Evolutionary conservation across 2,113 vertebrate genomes (phyloP).

Genomic region (Marmota monax): DNA sequence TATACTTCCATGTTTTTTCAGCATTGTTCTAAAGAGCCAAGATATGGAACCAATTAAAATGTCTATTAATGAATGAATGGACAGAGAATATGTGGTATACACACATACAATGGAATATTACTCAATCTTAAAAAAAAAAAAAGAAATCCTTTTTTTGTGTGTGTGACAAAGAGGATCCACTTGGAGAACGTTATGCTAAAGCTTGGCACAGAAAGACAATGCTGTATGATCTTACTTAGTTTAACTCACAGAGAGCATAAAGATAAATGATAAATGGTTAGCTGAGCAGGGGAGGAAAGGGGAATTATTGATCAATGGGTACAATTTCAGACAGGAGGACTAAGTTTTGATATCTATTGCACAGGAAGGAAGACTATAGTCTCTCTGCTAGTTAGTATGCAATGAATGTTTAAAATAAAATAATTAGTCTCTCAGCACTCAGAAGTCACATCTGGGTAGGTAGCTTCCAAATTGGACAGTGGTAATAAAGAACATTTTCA

Average conservation of each 20-base stretch:
- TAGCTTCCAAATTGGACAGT: not conserved
- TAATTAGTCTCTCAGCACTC: conserved; percentile 23
- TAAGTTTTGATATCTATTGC: not conserved
- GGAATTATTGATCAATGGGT: not conserved
- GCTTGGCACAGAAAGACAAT: not conserved
- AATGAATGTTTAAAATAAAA: not conserved
- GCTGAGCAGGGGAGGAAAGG: not conserved
- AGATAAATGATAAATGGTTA: not conserved
- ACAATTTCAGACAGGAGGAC: not conserved
- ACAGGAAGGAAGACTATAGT: not conserved
- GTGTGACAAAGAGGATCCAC: not conserved
- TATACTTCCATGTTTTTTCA: not conserved
- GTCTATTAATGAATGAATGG: not conserved
- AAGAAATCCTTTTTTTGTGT: not conserved
- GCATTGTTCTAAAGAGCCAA: not conserved
- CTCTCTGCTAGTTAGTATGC: conserved; percentile 21
- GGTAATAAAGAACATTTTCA: not conserved
- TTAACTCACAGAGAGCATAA: not conserved
- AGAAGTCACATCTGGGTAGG: not conserved
- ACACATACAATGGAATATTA: not conserved
- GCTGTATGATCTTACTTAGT: not conserved
- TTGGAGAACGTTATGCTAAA: not conserved
- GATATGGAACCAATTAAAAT: not conserved
- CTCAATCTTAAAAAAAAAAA: not conserved
- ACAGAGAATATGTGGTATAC: not conserved